Evolutionary conservation across 1,140 invertebrate genomes (phyloP), one percentile per base, ranked within the genome.

Genomic region (Diabrotica virgifera): DNA sequence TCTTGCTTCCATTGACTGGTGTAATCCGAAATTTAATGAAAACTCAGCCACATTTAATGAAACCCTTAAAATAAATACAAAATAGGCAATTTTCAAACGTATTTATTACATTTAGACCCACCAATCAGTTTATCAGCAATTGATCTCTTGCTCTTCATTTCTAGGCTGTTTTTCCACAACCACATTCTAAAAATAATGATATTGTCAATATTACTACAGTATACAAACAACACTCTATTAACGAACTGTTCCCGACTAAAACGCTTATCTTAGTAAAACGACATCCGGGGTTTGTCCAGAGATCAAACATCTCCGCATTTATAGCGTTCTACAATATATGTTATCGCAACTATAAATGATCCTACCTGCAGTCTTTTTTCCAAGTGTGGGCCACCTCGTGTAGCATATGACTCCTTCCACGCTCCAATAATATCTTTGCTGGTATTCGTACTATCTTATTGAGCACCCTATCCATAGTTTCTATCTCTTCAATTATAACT

Each of bases 111-210:
- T 46, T 46, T 46, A 46, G n/a, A 46, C 40, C 40, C 40, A n/a
- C 8, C 14, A 14, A n/a, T 58, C n/a, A 37, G n/a, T 13, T 40
- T 59, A 8, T 69, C 64, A 0, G 52, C 62, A 10, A 70, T 65
- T 8, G 69, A 70, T 52, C 58, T 65, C 36, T 67, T 67, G 51
- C 46, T 62, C 38, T 61, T 62, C 59, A 67, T 10, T 57, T 70
- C 69, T 0, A 12, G 40, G 13, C 58, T 51, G n/a, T 71, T 71
- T 37, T 71, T 71, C 69, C 69, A 71, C 37, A 71, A 12, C 69
- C 69, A 71, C 58, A 71, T 68, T 38, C 69, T 46, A 46, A n/a
- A 46, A 46, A 46, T 3, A 3, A 5, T 24, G 4, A 24, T 24
- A 24, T 4, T 24, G 24, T 24, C 4, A 24, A 24, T 24, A 24